These are phyloP conservation scores for Andrena minutula DNA, from an alignment of 2,888 invertebrate genomes.

Conservation along the genomic window DNA sequence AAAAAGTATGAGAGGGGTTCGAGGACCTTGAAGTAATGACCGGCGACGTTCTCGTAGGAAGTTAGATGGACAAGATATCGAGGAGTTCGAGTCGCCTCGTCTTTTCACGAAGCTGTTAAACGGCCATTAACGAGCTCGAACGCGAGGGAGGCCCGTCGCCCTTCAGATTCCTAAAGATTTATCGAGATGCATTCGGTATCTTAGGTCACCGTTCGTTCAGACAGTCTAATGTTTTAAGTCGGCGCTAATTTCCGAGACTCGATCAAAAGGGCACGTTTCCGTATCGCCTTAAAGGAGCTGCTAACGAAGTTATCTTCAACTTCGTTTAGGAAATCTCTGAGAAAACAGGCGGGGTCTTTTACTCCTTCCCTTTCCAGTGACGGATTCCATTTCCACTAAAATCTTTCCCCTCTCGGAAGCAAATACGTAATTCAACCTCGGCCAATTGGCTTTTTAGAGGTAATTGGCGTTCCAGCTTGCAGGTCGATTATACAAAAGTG, in stretches of 20 bases:
- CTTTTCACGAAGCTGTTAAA: conserved; percentile 66
- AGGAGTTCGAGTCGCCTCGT: conserved; percentile 51
- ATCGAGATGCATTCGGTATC: conserved; percentile 44
- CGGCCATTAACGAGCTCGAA: conserved; percentile 57
- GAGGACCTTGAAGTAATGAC: conserved; percentile 40
- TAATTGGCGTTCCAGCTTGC: conserved; percentile 30
- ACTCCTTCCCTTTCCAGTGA: neutral
- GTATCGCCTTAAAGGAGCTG: neutral
- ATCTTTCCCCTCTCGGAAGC: neutral
- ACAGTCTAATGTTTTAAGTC: conserved; percentile 30
- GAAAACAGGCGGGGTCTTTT: neutral
- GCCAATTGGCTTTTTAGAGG: neutral
- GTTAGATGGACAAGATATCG: conserved; percentile 59
- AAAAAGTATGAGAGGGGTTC: conserved; percentile 33
- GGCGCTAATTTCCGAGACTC: conserved; percentile 20
- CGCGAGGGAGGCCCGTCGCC: conserved; percentile 6
- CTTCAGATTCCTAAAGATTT: conserved; percentile 38
- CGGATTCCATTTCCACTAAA: neutral
- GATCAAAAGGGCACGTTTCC: neutral
- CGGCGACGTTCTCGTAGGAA: conserved; percentile 31
- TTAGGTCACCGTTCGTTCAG: conserved; percentile 16
- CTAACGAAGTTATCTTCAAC: conserved; percentile 28
- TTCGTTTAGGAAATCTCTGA: conserved; percentile 11
- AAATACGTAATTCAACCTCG: too few species aligned
- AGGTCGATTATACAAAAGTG: conserved; percentile 38